Base-by-base conservation (phyloP, 2,888 invertebrate genomes). In the Autographa gamma region DNA sequence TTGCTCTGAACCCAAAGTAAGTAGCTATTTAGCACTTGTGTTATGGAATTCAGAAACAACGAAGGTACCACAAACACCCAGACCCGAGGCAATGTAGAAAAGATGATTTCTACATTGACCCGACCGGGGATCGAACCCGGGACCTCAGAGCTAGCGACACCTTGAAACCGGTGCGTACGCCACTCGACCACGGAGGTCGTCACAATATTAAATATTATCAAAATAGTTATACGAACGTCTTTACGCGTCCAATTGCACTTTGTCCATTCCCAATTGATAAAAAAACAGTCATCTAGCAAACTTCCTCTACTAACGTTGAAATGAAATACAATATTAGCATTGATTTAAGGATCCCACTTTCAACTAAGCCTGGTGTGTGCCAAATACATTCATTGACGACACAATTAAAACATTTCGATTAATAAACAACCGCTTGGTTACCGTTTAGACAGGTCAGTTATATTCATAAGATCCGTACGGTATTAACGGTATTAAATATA, bases 321-420 rank as follows among this genome's bases (percentile, higher is more conserved):
- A n/a, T 48, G 4, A 48, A 7, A 48, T n/a, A 6, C 0, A n/a
- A 48, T 43, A 43, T 43, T 43, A 14, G 14, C 43, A 43, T 43
- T 16, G 43, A 16, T 43, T 43, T 16, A 43, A 16, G 43, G 32
- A 61, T 48, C 34, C 16, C 66, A 68, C 66, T 54, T 67, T 66
- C 25, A 63, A 52, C 41, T 64, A 32, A 69, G 65, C 68, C 60
- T 48, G n/a, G 60, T 32, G 18, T 63, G 66, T 69, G 65, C 69
- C 48, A 71, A 32, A 68, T 77, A 34, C 68, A 74, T 79, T 69
- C 60, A 66, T 69, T 67, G 68, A 14, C 32, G 74, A 71, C 82
- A 81, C 70, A 74, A 76, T 81, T 71, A 82, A 66, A 70, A 72
- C 25, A 70, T 73, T 80, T 72, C 52, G 41, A 71, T 66, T 64